phyloP scores from a whole-genome alignment of 2,888 invertebrate species.

The Zonitis immaculata region DNA sequence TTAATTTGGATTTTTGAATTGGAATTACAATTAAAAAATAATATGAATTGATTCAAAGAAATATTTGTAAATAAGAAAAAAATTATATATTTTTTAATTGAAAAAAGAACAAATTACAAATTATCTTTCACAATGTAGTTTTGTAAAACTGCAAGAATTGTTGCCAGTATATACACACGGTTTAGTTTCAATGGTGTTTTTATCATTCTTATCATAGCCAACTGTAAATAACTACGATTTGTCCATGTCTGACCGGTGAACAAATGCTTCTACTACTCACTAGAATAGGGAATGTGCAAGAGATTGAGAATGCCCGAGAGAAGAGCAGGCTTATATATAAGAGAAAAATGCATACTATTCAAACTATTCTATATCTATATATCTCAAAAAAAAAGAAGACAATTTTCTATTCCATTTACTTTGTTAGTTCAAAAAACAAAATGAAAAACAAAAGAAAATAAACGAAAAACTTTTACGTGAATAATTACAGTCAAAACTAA shows the following conservation, averaged over 20 bases:
- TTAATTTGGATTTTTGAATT: too few species aligned
- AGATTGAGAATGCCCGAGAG: conserved; percentile 45
- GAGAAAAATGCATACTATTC: conserved; percentile 49
- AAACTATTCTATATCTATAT: conserved; percentile 38
- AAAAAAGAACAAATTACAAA: too few species aligned
- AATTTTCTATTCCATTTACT: conserved; percentile 52
- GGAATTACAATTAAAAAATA: too few species aligned
- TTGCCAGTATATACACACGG: neutral
- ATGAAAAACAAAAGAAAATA: neutral
- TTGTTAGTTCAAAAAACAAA: conserved; percentile 38
- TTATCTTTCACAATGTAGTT: too few species aligned
- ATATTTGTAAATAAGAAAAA: too few species aligned
- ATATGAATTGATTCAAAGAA: too few species aligned
- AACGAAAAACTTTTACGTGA: conserved; percentile 40
- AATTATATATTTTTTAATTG: too few species aligned
- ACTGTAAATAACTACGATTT: conserved; percentile 50
- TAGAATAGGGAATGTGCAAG: conserved; percentile 46
- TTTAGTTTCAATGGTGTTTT: conserved; percentile 27
- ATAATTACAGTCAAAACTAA: conserved; percentile 49
- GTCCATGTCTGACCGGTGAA: conserved; percentile 47
- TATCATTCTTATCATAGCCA: conserved; percentile 46
- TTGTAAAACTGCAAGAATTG: too few species aligned
- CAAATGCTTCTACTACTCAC: conserved; percentile 36
- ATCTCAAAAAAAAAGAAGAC: conserved; percentile 41
- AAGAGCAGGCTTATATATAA: too few species aligned